Evolutionary conservation across 2,113 vertebrate species (phyloP), one percentile per base, ranked within the genome.

Genomic region (Siniperca chuatsi): DNA sequence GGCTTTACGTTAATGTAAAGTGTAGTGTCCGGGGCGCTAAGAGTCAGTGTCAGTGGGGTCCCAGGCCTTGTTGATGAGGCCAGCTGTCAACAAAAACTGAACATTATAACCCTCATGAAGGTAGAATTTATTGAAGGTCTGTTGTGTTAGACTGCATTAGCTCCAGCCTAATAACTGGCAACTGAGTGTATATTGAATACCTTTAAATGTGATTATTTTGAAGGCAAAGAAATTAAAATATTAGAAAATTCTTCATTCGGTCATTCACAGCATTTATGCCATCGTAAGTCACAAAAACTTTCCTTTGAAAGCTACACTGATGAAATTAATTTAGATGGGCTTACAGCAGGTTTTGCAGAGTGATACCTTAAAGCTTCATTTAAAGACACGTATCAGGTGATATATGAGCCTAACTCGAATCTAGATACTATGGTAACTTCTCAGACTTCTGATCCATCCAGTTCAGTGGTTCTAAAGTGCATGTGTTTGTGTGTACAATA

Each of bases 351-450:
- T 21, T 77, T 80, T 62, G 8, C 60, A 67, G 25, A 58, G 20
- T 11, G 61, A 71, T 16, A 25, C 42, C 2, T 80, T 58, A 40
- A 79, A 55, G 50, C 70, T 62, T 57, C 12, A 69, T 52, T 23
- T 44, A 35, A 74, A 35, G 42, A 10, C 20, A 52, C 44, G 71
- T 52, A 44, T 71, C 10, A 68, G 68, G 52, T 33, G 71, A 66
- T 13, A 61, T n/a, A 44, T 16, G 35, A 44, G 40, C 18, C 35
- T 57, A 1, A 16, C 8, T 3, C 8, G 23, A 35, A 25, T 66
- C 37, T 62, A 50, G 10, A 46, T 18, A 25, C 21, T 5, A 20
- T 23, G 54, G 72, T 37, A 20, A 57, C 61, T 55, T 55, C 18
- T 29, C 29, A 58, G 33, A 77, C n/a, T 18, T 18, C 61, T 21